These are phyloP conservation scores for Agriopis leucophaearia DNA, from an alignment of 2,888 invertebrate genomes.

Conservation along the genomic window DNA sequence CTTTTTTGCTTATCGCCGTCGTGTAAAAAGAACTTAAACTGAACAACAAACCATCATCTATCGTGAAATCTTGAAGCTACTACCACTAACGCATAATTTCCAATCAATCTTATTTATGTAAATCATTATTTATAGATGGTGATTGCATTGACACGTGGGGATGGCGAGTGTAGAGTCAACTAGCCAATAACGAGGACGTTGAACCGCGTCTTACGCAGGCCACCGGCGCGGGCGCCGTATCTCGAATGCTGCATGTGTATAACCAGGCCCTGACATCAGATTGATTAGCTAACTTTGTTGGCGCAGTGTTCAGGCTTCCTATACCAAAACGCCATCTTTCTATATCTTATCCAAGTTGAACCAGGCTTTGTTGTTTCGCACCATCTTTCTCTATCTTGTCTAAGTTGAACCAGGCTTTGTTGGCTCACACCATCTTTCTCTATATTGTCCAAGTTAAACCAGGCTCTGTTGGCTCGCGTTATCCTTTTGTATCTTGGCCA, in stretches of 20 bases:
- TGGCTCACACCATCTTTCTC: too few relatives aligned
- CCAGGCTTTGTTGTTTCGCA: too few relatives aligned
- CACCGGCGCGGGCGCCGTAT: background rate
- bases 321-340: too few relatives aligned
- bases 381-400: too few relatives aligned
- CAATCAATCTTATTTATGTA: slow-evolving; percentile 14
- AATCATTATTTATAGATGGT: slow-evolving; percentile 28
- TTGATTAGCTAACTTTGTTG: slow-evolving; percentile 2
- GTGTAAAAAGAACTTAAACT: background rate
- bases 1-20: too few relatives aligned
- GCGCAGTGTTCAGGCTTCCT: too few relatives aligned
- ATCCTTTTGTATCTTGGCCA: too few relatives aligned
- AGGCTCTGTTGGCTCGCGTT: too few relatives aligned
- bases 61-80: background rate
- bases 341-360: too few relatives aligned
- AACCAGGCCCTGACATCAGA: slow-evolving; percentile 3
- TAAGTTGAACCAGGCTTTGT: too few relatives aligned
- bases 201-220: slow-evolving; percentile 13
- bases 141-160: slow-evolving; percentile 27
- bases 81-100: slow-evolving; percentile 2
- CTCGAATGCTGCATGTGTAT: slow-evolving; percentile 10
- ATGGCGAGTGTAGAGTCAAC: slow-evolving; percentile 14
- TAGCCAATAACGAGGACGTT: slow-evolving; percentile 19
- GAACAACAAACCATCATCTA: background rate
- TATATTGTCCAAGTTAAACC: too few relatives aligned